These are phyloP conservation scores for Lasioglossum zephyrum DNA, from an alignment of 2,888 invertebrate species.

Conservation along the genomic window DNA sequence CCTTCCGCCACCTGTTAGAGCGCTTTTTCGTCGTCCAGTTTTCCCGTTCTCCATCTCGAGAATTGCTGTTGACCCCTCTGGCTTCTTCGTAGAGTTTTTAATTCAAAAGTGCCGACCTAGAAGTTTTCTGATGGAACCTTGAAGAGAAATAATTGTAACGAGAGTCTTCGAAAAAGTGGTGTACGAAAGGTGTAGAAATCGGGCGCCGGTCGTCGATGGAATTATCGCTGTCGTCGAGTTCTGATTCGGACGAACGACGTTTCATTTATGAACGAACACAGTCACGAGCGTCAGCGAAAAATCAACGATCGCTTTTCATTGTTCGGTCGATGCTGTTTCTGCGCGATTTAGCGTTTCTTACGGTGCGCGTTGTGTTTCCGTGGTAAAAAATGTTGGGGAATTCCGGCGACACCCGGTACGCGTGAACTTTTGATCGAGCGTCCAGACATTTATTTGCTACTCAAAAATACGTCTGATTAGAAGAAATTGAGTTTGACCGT, in stretches of 20 bases:
- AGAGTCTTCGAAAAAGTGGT: not conserved
- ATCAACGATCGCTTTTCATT: conserved; percentile 43
- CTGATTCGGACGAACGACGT: not conserved
- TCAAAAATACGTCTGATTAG: conserved; percentile 67
- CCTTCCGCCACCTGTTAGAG: not conserved
- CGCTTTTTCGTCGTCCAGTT: not conserved
- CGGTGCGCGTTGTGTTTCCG: not conserved
- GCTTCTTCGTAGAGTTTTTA: not conserved
- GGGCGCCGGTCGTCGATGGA: not conserved
- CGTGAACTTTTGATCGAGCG: conserved; percentile 52
- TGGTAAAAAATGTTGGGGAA: not conserved
- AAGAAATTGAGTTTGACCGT: conserved; percentile 68
- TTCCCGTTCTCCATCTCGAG: not conserved
- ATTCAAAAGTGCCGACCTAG: not conserved
- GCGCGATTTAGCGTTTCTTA: not conserved
- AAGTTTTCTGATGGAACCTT: not conserved
- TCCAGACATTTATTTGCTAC: conserved; percentile 62
- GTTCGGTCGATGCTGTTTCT: conserved; percentile 28
- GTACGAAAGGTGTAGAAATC: no score
- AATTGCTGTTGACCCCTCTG: fast-evolving
- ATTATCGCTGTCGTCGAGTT: not conserved
- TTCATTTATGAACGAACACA: conserved; percentile 47
- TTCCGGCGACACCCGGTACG: conserved; percentile 31
- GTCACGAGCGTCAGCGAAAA: conserved; percentile 60
- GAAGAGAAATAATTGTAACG: not conserved